Base-by-base conservation (phyloP, 1,140 invertebrate genomes). In the Phthorimaea operculella region DNA sequence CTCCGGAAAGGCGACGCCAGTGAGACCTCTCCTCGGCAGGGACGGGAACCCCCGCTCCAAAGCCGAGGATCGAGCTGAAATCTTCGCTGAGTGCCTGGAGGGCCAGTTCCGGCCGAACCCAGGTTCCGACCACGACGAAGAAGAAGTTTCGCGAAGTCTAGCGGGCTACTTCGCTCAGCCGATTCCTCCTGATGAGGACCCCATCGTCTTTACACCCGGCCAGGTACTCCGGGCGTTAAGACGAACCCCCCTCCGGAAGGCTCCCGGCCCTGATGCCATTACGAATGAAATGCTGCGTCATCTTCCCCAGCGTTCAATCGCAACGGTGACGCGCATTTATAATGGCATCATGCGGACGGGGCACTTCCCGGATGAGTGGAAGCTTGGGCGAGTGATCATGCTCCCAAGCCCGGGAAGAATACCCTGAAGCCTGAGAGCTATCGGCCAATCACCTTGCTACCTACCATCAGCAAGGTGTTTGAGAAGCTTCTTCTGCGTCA, bases 361-460 rank as follows among this genome's bases (percentile, higher is more conserved):
- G 2, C 36, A 64, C 28, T 79, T 76, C 52, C 75, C 76, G 0
- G 7, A 44, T 0, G 16, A 10, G 6, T 83, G 72, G 78, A 80
- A 82, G 49, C 21, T 54, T 0, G 70, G 70, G 0, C 52, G 51
- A 5, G 58, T 79, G 1, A 63, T 64, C 1, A 60, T 67, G 14
- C 56, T 83, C 7, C 68, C 4, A 82, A 77, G 50, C 54, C 53
- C 10, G 60, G 61, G 15, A 76, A 77, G 33, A 48, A 60, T 49
- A 39, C 44, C 1, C 15, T 45, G 17, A 44, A 36, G 16, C 64
- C 70, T 0, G 54, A 33, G 17, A 70, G 60, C 45, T 74, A 75
- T 48, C 59, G 76, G 14, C 73, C 76, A 0, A 79, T 79, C 17
- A 74, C 70, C 0, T 63, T 79, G 8, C 63, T 78, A 1, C n/a